A percentile compares a stretch with the other conserved stretches of the same genome.
These are phyloP conservation scores for Platanista minor DNA, from an alignment of 2,113 vertebrate genomes.

Conservation along the genomic window DNA sequence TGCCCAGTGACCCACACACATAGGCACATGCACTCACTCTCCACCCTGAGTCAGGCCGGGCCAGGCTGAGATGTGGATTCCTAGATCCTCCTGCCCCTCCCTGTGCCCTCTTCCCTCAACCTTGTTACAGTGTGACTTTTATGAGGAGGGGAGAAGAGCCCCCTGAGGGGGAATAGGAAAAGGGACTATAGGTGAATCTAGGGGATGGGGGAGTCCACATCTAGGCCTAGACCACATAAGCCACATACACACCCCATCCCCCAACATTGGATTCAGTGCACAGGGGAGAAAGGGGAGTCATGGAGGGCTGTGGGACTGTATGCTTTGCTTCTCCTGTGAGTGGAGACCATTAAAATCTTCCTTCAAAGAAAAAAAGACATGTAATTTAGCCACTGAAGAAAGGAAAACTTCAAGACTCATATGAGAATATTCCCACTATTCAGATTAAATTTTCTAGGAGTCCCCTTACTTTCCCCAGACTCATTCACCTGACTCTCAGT, in stretches of 20 bases:
- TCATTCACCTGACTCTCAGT: background rate
- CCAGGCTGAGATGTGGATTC: background rate
- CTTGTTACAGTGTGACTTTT: background rate
- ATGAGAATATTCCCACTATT: background rate
- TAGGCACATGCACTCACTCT: fast-evolving
- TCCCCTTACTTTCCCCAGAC: background rate
- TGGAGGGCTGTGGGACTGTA: background rate
- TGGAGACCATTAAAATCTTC: conserved; percentile 39
- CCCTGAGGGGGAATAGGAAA: background rate
- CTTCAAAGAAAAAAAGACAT: background rate
- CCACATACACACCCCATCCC: background rate
- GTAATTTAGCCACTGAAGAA: background rate
- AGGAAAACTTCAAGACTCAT: background rate
- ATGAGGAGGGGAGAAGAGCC: background rate
- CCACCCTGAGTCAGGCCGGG: background rate
- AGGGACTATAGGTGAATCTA: background rate
- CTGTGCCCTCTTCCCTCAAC: background rate
- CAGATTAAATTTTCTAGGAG: background rate
- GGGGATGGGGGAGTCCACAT: background rate
- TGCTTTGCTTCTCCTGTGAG: background rate
- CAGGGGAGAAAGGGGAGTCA: background rate
- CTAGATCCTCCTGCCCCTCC: background rate
- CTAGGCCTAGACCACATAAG: background rate
- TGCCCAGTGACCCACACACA: background rate
- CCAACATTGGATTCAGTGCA: background rate